A percentile compares a stretch with the other conserved stretches of the same genome.
These are phyloP conservation scores for Brachionus angularis DNA, from an alignment of 1,140 invertebrate genomes.

Conservation along the genomic window DNA sequence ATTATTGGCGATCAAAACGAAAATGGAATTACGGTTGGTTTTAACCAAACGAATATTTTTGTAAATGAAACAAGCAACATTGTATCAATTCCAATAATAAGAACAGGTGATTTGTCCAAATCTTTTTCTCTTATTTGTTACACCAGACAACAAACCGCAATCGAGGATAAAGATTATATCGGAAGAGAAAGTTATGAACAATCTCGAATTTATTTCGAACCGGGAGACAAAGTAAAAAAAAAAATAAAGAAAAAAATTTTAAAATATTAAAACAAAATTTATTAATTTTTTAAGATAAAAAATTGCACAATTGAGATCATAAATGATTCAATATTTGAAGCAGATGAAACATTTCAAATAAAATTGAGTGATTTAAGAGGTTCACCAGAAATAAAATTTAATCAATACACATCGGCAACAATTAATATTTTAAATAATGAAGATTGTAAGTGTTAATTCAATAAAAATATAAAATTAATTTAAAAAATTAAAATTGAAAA, in stretches of 20 bases:
- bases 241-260: too few species aligned
- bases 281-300: slow-evolving; percentile 48
- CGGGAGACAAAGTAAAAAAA: slow-evolving; percentile 52
- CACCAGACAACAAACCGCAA: slow-evolving; percentile 53
- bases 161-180: slow-evolving; percentile 52
- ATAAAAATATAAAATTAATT: slow-evolving; percentile 46
- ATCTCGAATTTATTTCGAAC: slow-evolving; percentile 56
- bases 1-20: not conserved
- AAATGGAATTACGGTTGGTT: not conserved
- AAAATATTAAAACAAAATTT: too few species aligned
- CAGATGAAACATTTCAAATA: slow-evolving; percentile 56
- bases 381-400: slow-evolving; percentile 47
- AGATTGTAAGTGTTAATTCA: slow-evolving; percentile 52
- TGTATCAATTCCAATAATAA: not conserved
- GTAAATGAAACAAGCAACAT: slow-evolving; percentile 11
- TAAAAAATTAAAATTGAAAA: slow-evolving; percentile 45
- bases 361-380: slow-evolving; percentile 51
- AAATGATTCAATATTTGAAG: slow-evolving; percentile 58
- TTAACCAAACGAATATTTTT: not conserved
- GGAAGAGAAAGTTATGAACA: slow-evolving; percentile 50
- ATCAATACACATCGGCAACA: slow-evolving; percentile 48
- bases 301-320: slow-evolving; percentile 54
- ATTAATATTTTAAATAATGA: slow-evolving; percentile 55
- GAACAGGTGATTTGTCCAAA: slow-evolving; percentile 49
- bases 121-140: slow-evolving; percentile 54